phyloP scores from a whole-genome alignment of 2,797 vertebrate species.

The Rhinella marina region DNA sequence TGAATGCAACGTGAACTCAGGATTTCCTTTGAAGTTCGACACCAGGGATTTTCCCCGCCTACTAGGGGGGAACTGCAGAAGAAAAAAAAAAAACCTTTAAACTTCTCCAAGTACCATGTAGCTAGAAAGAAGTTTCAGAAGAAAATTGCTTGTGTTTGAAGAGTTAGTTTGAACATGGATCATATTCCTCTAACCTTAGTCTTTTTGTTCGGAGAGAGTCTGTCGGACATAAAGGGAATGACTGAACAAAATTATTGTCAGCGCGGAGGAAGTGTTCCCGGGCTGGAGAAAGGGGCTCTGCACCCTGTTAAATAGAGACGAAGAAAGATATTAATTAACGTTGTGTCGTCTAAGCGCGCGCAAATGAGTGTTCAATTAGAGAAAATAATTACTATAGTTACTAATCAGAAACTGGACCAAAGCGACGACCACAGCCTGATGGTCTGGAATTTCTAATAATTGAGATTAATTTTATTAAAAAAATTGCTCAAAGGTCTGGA shows the following conservation, averaged over 20 bases:
- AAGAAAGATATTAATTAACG: neutral
- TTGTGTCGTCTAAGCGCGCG: neutral
- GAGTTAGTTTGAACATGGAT: conserved; percentile 51
- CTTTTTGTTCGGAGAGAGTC: conserved; percentile 29
- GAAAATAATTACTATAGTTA: neutral
- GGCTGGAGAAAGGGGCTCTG: neutral
- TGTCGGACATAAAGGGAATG: conserved; percentile 28
- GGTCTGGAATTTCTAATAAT: too few species aligned
- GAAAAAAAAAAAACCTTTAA: conserved; percentile 56
- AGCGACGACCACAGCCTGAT: neutral
- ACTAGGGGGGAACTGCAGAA: conserved; percentile 63
- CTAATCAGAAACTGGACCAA: neutral
- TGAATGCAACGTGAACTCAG: conserved; percentile 70
- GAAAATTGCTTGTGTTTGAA: conserved; percentile 54
- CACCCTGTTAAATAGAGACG: neutral
- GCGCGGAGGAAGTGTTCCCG: neutral
- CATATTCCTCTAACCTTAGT: conserved; percentile 47
- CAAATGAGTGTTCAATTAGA: neutral
- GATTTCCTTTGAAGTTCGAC: conserved; percentile 77
- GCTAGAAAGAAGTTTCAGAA: conserved; percentile 58
- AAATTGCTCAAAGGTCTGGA: too few species aligned
- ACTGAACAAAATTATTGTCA: conserved; percentile 14
- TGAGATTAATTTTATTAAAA: too few species aligned
- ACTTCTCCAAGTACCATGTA: conserved; percentile 60
- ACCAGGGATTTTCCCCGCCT: conserved; percentile 74